These are phyloP conservation scores for Agelas oroides DNA, from an alignment of 37 sponge, comb jelly and placozoan genomes.

Conservation along the genomic window DNA sequence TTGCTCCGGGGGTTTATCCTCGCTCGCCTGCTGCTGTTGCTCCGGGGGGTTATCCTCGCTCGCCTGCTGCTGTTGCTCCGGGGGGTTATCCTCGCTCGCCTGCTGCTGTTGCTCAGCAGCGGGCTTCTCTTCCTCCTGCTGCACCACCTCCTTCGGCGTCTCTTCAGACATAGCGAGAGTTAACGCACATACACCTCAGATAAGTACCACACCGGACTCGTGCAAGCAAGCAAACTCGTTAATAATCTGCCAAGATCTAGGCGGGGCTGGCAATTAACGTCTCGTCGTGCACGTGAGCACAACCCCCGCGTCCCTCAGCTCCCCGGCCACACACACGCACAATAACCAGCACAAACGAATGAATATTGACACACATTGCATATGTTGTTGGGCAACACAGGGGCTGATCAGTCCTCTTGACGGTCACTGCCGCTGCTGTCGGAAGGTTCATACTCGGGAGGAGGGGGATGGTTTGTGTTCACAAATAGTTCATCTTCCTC, in stretches of 20 bases:
- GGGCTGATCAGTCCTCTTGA: background rate
- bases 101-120: background rate
- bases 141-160: background rate
- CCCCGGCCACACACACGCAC: too few species aligned
- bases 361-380: background rate
- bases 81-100: background rate
- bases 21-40: background rate
- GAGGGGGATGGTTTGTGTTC: constrained; percentile 67
- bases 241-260: too few species aligned
- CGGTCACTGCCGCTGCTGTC: background rate
- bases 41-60: background rate
- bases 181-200: too few species aligned
- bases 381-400: background rate
- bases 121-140: background rate
- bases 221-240: too few species aligned
- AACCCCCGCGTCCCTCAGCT: too few species aligned
- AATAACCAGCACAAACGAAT: too few species aligned
- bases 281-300: too few species aligned
- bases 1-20: background rate
- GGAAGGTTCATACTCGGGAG: background rate
- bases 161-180: background rate
- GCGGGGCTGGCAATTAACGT: too few species aligned
- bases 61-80: constrained; percentile 10
- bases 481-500: constrained; percentile 77
- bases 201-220: too few species aligned